A percentile compares a stretch with the other conserved stretches of the same genome.
phyloP scores from a whole-genome alignment of 2,113 vertebrate genomes.

The Neodon shergylaensis region DNA sequence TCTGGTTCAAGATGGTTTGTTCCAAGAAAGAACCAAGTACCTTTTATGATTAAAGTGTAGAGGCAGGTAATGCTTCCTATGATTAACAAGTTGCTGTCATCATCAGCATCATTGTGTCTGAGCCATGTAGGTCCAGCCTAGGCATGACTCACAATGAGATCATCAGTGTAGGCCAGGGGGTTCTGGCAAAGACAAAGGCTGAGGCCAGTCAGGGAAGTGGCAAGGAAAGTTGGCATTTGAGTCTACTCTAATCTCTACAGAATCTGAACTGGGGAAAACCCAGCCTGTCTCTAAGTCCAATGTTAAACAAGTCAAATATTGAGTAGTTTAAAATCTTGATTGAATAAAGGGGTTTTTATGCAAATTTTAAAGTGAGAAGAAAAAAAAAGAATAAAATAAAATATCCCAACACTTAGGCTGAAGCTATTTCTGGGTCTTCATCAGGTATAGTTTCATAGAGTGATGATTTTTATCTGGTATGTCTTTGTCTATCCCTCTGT shows the following conservation, averaged over 20 bases:
- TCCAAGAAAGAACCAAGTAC: slow-evolving; percentile 31
- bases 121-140: slow-evolving; percentile 43
- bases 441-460: slow-evolving; percentile 79
- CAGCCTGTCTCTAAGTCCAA: slow-evolving; percentile 65
- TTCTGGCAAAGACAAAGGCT: slow-evolving; percentile 65
- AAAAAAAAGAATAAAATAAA: not conserved
- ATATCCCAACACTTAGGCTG: slow-evolving; percentile 67
- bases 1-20: slow-evolving; percentile 20
- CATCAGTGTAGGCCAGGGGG: slow-evolving; percentile 45
- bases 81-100: slow-evolving; percentile 60
- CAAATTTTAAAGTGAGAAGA: not conserved
- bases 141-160: slow-evolving; percentile 60
- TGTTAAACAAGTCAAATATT: slow-evolving; percentile 70
- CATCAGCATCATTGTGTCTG: not conserved
- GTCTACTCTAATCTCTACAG: slow-evolving; percentile 67
- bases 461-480: slow-evolving; percentile 92
- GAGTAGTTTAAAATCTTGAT: slow-evolving; percentile 67
- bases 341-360: slow-evolving; percentile 55
- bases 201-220: slow-evolving; percentile 60
- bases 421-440: slow-evolving; percentile 73
- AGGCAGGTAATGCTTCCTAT: slow-evolving; percentile 58
- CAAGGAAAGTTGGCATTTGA: slow-evolving; percentile 69
- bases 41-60: slow-evolving; percentile 43
- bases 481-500: slow-evolving; percentile 86
- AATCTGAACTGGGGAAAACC: slow-evolving; percentile 75